Conservation (phyloP, 2,888 invertebrate genomes). For the Kuschelorhynchus macadamiae region DNA sequence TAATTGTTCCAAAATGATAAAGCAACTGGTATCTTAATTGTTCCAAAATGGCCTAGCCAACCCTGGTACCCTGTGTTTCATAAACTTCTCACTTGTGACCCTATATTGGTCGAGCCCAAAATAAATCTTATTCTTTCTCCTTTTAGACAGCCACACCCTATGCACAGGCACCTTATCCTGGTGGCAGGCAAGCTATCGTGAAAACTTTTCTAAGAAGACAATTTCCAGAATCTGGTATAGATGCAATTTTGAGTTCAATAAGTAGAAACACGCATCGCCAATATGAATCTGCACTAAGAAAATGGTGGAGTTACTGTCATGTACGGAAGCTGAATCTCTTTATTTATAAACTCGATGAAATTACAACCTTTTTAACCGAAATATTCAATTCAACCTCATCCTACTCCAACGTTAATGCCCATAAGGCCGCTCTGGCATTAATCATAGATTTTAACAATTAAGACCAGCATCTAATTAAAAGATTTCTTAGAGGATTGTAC, state of each 20-base stretch:
- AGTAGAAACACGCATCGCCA: conserved; percentile 22
- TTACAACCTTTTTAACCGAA: too few relatives aligned
- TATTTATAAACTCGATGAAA: too few relatives aligned
- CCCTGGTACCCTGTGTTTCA: conserved; percentile 12
- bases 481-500: too few relatives aligned
- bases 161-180: conserved; percentile 17
- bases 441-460: too few relatives aligned
- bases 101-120: too few relatives aligned
- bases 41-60: conserved; percentile 8
- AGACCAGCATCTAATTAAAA: too few relatives aligned
- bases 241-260: conserved; percentile 25
- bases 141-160: background rate
- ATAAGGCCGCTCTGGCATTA: too few relatives aligned
- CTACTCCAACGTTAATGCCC: too few relatives aligned
- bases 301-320: too few relatives aligned
- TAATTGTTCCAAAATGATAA: conserved; percentile 19
- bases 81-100: background rate
- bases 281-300: conserved; percentile 6
- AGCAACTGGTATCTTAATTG: conserved; percentile 13
- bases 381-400: too few relatives aligned
- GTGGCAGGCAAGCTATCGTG: conserved; percentile 31
- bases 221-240: conserved; percentile 25
- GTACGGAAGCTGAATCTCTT: too few relatives aligned
- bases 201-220: conserved; percentile 14
- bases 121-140: too few relatives aligned